Conservation (phyloP, 1,140 invertebrate species). For the Bombyx mori region DNA sequence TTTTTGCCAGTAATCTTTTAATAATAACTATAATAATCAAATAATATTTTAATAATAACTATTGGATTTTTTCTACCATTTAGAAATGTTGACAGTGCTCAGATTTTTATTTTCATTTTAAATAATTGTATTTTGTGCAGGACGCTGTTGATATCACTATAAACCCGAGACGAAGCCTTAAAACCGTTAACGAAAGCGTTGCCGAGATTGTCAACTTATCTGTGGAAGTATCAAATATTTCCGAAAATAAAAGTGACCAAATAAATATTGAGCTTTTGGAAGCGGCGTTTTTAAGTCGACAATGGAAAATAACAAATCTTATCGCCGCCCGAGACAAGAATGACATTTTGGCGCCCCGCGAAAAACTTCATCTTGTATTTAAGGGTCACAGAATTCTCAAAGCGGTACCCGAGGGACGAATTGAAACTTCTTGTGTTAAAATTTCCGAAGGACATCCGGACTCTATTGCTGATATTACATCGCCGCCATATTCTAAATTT, state of each 20-base stretch:
- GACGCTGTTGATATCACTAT: constrained; percentile 56
- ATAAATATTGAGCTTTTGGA: constrained; percentile 50
- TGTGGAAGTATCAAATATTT: constrained; percentile 61
- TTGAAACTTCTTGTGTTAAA: constrained; percentile 48
- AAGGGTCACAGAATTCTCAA: constrained; percentile 41
- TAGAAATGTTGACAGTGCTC: no score
- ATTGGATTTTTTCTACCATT: no score
- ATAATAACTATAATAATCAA: no score
- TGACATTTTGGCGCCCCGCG: constrained; percentile 39
- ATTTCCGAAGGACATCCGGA: constrained; percentile 34
- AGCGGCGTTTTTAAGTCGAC: constrained; percentile 56
- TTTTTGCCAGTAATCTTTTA: no score
- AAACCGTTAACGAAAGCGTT: constrained; percentile 22
- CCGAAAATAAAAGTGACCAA: constrained; percentile 45
- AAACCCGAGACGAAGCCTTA: constrained; percentile 49
- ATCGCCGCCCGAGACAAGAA: constrained; percentile 29
- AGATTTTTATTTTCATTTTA: no score
- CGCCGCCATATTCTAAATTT: constrained; percentile 56
- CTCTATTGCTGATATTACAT: constrained; percentile 27
- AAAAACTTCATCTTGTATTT: constrained; percentile 56
- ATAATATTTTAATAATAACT: no score
- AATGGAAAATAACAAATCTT: constrained; percentile 50
- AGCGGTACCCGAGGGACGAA: constrained; percentile 30
- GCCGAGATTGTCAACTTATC: constrained; percentile 53
- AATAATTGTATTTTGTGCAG: constrained; percentile 22